Conservation (phyloP, 2,113 vertebrate species). For the Arizona elegans region DNA sequence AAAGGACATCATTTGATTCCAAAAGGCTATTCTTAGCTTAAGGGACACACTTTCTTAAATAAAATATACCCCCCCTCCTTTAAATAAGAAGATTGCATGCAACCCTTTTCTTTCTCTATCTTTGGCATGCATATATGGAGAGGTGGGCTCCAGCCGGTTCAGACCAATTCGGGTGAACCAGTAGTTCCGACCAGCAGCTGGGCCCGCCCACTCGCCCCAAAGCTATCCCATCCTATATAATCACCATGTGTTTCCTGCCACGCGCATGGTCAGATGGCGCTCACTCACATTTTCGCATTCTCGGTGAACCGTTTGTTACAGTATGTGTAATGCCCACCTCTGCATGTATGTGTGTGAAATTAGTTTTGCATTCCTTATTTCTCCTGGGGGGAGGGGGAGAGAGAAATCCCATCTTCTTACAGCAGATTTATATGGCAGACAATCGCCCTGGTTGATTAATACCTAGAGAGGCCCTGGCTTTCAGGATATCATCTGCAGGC, state of each 20-base stretch:
- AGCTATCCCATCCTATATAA: too few species aligned
- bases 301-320: too few species aligned
- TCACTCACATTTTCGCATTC: too few species aligned
- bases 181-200: too few species aligned
- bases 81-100: slow-evolving; percentile 53
- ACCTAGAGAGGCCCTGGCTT: slow-evolving; percentile 73
- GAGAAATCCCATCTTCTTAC: slow-evolving; percentile 62
- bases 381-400: slow-evolving; percentile 30
- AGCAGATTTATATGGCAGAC: slow-evolving; percentile 67
- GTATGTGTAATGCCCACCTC: too few species aligned
- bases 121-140: background rate
- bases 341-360: background rate
- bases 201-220: too few species aligned
- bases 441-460: slow-evolving; percentile 65
- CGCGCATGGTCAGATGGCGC: too few species aligned
- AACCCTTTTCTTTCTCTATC: slow-evolving; percentile 40
- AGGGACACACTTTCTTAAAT: slow-evolving; percentile 1
- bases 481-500: slow-evolving; percentile 51
- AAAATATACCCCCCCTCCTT: slow-evolving; percentile 21
- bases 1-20: background rate
- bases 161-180: too few species aligned
- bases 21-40: too few species aligned
- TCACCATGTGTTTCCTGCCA: too few species aligned
- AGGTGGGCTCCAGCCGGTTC: too few species aligned
- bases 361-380: slow-evolving; percentile 33